A percentile compares a stretch with the other conserved stretches of the same genome.
Conservation (phyloP, 2,797 vertebrate species). For the Myotis vivesi region DNA sequence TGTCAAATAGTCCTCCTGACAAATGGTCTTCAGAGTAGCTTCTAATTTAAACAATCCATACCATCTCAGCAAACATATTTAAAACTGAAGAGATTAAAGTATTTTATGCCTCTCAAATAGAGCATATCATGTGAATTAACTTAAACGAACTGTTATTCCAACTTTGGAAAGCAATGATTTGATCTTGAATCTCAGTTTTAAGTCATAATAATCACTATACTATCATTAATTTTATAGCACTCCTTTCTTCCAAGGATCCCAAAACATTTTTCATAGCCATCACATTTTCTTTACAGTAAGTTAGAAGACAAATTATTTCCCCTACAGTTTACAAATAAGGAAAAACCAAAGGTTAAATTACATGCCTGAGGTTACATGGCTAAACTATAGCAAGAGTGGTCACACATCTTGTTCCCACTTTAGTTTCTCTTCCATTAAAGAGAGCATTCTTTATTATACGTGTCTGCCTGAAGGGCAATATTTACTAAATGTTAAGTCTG, state of each 20-base stretch:
- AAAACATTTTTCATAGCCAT: neutral
- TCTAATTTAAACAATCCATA: neutral
- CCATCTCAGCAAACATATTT: neutral
- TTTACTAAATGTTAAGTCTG: neutral
- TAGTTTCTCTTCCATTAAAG: conserved; percentile 10
- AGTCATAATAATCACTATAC: neutral
- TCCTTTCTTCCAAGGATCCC: neutral
- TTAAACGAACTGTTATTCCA: neutral
- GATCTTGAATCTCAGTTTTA: neutral
- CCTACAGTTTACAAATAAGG: neutral
- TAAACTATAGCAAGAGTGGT: neutral
- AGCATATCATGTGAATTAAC: neutral
- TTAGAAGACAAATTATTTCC: conserved; percentile 17
- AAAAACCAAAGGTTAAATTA: conserved; percentile 21
- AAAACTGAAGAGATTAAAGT: neutral
- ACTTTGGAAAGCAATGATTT: neutral
- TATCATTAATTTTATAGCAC: neutral
- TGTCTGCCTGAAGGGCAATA: neutral
- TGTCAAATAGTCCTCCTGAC: neutral
- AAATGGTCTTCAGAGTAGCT: neutral
- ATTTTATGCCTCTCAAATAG: neutral
- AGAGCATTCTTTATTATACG: neutral
- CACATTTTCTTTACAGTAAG: neutral
- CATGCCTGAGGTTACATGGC: neutral
- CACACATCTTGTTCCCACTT: neutral